Evolutionary conservation across 2,797 vertebrate genomes (phyloP).

Genomic region (Ctenosaura bakeri): DNA sequence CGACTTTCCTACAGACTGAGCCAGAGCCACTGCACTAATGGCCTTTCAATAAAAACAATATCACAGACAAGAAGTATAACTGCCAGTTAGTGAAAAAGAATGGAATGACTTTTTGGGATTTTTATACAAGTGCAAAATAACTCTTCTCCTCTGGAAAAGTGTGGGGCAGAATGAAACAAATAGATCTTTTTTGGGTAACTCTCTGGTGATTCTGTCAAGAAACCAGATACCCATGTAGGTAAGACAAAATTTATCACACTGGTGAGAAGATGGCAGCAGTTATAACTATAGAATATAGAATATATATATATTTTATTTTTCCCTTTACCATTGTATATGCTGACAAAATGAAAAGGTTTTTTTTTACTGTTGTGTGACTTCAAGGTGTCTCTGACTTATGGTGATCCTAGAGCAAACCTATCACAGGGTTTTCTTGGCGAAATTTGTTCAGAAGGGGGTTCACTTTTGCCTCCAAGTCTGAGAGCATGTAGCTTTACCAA

Average conservation of each 20-base stretch:
- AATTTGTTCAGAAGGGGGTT: too few species aligned
- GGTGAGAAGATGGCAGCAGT: not conserved
- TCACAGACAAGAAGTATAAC: accelerated
- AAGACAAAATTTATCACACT: not conserved
- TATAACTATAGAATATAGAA: too few species aligned
- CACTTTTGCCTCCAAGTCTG: too few species aligned
- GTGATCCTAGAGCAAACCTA: too few species aligned
- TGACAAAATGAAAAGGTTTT: not conserved
- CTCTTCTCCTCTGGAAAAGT: constrained; percentile 12
- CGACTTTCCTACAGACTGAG: constrained; percentile 24
- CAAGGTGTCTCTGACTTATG: too few species aligned
- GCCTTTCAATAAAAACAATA: not conserved
- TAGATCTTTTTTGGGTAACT: not conserved
- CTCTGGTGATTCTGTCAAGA: constrained; percentile 1
- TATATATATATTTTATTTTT: not conserved
- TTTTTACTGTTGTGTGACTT: too few species aligned
- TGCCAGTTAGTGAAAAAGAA: accelerated
- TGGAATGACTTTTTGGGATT: not conserved
- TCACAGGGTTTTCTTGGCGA: too few species aligned
- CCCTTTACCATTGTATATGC: not conserved
- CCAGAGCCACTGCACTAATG: not conserved
- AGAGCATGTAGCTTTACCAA: not conserved
- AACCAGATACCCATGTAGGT: not conserved
- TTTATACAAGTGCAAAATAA: not conserved
- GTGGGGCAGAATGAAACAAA: not conserved